Evolutionary conservation across 2,888 invertebrate species (phyloP).

Genomic region (Acanthopleura granulata): DNA sequence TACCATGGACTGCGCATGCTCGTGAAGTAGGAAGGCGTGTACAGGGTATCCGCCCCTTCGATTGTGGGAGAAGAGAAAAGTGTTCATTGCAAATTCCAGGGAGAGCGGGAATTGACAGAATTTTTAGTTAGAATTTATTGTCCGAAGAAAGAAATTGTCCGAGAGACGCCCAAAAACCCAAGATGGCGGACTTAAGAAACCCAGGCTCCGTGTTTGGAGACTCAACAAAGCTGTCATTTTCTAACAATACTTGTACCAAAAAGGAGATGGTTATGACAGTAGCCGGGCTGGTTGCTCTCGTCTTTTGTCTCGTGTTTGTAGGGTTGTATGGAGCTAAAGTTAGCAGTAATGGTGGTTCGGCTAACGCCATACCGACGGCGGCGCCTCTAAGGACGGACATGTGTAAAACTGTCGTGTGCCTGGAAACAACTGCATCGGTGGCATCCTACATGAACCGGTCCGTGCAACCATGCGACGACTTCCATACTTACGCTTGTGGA

Average conservation of each 20-base stretch:
- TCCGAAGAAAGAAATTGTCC: too few relatives aligned
- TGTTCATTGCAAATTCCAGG: too few relatives aligned
- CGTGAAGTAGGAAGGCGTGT: too few relatives aligned
- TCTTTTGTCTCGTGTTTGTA: not conserved
- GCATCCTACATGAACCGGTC: conserved; percentile 11
- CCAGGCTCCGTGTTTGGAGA: not conserved
- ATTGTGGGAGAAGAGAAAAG: too few relatives aligned
- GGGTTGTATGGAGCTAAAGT: not conserved
- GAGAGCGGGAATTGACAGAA: too few relatives aligned
- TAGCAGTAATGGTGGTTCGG: not conserved
- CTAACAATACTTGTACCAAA: not conserved
- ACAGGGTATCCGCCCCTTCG: too few relatives aligned
- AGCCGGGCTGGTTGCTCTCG: not conserved
- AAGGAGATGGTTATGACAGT: not conserved
- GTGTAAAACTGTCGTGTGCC: not conserved
- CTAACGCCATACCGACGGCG: not conserved
- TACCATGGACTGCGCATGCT: too few relatives aligned
- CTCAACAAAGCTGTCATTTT: not conserved
- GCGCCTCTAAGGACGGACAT: not conserved
- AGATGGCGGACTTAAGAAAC: not conserved
- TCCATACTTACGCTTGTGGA: conserved; percentile 17
- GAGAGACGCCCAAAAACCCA: not conserved
- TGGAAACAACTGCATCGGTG: not conserved
- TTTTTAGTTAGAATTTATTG: too few relatives aligned
- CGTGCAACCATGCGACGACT: conserved; percentile 19